Conservation (phyloP, 2,113 vertebrate genomes). For the Mesoclemmys tuberculata region DNA sequence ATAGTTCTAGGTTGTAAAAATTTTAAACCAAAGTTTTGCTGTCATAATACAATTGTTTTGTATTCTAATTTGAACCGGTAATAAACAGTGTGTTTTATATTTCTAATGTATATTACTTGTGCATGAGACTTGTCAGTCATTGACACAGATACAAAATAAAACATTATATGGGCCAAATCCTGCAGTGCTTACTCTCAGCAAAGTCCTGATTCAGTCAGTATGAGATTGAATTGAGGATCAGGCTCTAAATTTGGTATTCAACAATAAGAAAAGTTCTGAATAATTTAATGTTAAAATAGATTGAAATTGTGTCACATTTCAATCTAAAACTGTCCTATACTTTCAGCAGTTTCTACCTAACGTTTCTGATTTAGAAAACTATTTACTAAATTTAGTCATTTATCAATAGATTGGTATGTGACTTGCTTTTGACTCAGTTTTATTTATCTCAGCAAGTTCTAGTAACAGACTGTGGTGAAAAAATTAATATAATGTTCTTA, state of each 20-base stretch:
- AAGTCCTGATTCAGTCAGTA: conserved; percentile 39
- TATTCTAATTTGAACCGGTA: conserved; percentile 1
- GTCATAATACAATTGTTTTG: conserved; percentile 33
- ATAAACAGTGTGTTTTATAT: conserved; percentile 29
- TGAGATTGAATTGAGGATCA: conserved; percentile 19
- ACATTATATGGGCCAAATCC: conserved; percentile 28
- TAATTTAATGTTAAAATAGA: conserved; percentile 42
- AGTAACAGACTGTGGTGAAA: conserved; percentile 38
- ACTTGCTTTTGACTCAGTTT: conserved; percentile 49
- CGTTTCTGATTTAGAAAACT: not conserved
- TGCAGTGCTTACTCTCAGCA: conserved; percentile 56
- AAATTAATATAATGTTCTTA: conserved; percentile 27
- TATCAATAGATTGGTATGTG: conserved; percentile 61
- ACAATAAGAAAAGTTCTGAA: conserved; percentile 2
- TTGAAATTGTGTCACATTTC: conserved; percentile 44
- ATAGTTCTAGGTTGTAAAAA: conserved; percentile 27
- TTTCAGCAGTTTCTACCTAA: conserved; percentile 47
- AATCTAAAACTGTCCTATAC: conserved; percentile 17
- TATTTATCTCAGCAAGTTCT: conserved; percentile 48
- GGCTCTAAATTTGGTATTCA: conserved; percentile 23
- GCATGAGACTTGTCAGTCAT: conserved; percentile 32
- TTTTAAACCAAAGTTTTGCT: conserved; percentile 48
- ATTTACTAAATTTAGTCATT: conserved; percentile 22
- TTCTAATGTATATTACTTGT: not conserved
- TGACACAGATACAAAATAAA: conserved; percentile 66